Evolutionary conservation across 2,888 invertebrate genomes (phyloP).

Genomic region (Diaphora mendica): DNA sequence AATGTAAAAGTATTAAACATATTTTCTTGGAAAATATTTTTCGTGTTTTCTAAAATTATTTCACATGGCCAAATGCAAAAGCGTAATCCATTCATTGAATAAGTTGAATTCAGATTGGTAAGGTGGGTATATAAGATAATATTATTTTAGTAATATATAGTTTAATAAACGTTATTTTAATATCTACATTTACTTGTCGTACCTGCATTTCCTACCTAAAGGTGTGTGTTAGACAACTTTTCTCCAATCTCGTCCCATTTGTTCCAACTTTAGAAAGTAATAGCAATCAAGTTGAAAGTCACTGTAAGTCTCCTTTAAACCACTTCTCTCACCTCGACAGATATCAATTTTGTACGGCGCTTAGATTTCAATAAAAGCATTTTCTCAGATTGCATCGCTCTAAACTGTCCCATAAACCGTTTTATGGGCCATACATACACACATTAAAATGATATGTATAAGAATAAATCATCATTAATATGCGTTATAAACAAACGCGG

Average conservation of each 20-base stretch:
- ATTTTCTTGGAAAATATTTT: conserved; percentile 14
- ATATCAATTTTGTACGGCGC: conserved; percentile 70
- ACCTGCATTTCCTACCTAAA: background rate
- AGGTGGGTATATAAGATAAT: too few relatives aligned
- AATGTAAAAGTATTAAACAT: conserved; percentile 12
- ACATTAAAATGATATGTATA: conserved; percentile 79
- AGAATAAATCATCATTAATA: conserved; percentile 82
- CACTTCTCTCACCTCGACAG: conserved; percentile 59
- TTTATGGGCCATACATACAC: conserved; percentile 81
- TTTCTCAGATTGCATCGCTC: conserved; percentile 75
- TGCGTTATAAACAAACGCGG: conserved; percentile 74
- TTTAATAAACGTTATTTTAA: too few relatives aligned
- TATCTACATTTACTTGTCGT: too few relatives aligned
- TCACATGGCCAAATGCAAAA: conserved; percentile 8
- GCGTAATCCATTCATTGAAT: background rate
- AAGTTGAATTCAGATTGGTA: background rate
- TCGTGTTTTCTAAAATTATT: conserved; percentile 12
- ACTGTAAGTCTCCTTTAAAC: conserved; percentile 40
- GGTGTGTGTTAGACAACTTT: conserved; percentile 23
- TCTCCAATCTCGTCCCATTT: conserved; percentile 27
- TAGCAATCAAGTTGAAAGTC: conserved; percentile 42
- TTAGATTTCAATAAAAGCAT: conserved; percentile 80
- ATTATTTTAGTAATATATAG: too few relatives aligned
- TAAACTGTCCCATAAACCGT: conserved; percentile 80
- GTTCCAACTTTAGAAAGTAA: conserved; percentile 39